Percentiles rank a stretch among this genome's conserved stretches.
phyloP scores from a whole-genome alignment of 2,888 invertebrate species.

The Morinoia aosen region DNA sequence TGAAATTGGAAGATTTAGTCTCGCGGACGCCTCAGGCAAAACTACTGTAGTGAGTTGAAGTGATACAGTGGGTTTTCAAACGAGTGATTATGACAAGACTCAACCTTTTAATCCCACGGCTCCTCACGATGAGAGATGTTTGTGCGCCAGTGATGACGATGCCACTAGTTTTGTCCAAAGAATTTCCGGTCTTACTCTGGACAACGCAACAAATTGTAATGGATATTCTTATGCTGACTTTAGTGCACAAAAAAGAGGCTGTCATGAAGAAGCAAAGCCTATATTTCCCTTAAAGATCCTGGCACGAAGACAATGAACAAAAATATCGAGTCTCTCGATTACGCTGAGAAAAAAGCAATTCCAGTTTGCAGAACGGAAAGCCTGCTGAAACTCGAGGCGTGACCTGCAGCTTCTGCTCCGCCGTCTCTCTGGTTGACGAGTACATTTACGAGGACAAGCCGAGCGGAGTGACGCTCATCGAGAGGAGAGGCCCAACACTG shows the following conservation, averaged over 20 bases:
- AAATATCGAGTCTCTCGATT: background rate
- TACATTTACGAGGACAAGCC: conserved; percentile 56
- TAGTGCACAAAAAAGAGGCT: background rate
- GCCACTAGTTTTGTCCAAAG: background rate
- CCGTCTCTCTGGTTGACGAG: conserved; percentile 56
- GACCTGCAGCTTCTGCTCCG: background rate
- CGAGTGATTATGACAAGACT: background rate
- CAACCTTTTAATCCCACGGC: background rate
- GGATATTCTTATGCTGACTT: background rate
- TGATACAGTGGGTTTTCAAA: background rate
- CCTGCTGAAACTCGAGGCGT: background rate
- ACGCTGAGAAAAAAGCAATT: background rate
- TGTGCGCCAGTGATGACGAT: background rate
- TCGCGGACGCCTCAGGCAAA: background rate
- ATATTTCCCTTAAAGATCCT: background rate
- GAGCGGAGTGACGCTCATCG: conserved; percentile 57
- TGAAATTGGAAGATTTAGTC: background rate
- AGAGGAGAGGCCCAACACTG: conserved; percentile 53
- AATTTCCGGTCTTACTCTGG: background rate
- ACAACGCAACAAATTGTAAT: background rate
- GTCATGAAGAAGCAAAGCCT: background rate
- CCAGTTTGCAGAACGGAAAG: background rate
- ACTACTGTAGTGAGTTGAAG: background rate
- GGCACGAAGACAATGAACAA: background rate
- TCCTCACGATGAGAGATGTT: background rate